phyloP scores from a whole-genome alignment of 2,888 invertebrate species.

The Adineta ricciae region DNA sequence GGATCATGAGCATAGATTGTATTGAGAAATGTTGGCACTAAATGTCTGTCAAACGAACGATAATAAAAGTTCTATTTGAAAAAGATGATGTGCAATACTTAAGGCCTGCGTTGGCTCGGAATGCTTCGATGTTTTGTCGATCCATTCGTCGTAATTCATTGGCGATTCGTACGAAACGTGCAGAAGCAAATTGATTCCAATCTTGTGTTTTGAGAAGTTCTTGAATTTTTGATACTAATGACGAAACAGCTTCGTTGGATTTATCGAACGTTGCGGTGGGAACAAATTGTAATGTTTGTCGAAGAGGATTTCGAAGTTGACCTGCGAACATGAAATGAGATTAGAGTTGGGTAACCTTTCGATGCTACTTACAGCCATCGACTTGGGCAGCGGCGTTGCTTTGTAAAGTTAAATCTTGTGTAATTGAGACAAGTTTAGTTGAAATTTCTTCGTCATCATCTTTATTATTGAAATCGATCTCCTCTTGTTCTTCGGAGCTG shows the following conservation, averaged over 20 bases:
- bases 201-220: not conserved
- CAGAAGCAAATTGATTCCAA: not conserved
- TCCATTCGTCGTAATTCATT: conserved; percentile 7
- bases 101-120: not conserved
- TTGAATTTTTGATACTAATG: conserved; percentile 5
- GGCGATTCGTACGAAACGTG: not conserved
- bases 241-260: not conserved
- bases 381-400: not conserved
- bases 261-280: not conserved
- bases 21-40: conserved; percentile 9
- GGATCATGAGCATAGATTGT: not conserved
- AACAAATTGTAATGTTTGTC: conserved; percentile 14
- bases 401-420: not conserved
- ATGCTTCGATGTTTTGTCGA: not conserved
- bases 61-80: not conserved
- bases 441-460: not conserved
- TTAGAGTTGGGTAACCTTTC: too few relatives aligned
- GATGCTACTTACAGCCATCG: not conserved
- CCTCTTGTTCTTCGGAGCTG: not conserved
- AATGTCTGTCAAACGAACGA: not conserved
- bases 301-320: not conserved
- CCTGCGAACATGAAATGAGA: not conserved
- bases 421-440: not conserved
- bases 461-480: not conserved
- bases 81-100: not conserved